Evolutionary conservation across 2,888 invertebrate species (phyloP), one percentile per base, ranked within the genome.

Genomic region (Cephus runcator): DNA sequence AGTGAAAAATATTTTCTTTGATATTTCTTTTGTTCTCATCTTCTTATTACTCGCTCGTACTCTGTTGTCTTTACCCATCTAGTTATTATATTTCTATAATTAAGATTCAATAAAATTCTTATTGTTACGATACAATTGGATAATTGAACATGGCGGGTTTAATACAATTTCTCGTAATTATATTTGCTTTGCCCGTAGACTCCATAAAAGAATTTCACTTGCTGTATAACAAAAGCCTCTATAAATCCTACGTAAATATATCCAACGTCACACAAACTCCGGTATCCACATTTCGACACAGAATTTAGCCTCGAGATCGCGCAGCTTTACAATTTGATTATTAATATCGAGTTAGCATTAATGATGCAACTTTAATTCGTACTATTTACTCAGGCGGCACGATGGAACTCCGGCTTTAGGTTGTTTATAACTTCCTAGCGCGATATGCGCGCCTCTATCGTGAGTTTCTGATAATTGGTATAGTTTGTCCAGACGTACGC

Each of bases 391-490:
- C 71, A 56, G 30, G 12, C 71, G 31, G 30, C 15, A 30, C 71
- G 15, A 31, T 71, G 40, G 71, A 31, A 34, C 30, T 71, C 71
- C 11, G 3, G 15, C 71, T 71, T 15, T 33, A 34, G 31, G 12
- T 71, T 71, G 71, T 30, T 71, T 30, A 71, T 33, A 71, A 71
- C 71, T 71, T 33, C 40, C 40, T 56, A 23, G 40, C 23, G 40
- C 40, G 40, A 56, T 23, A 34, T 15, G 31, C 30, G 71, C 71
- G 71, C 30, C 71, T 71, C 31, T 71, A 71, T 71, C 4, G 69
- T 71, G 80, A 80, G 79, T 80, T 80, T 73, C 56, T 75, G 76
- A 79, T 80, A 80, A 80, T 80, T 80, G 79, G 79, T 76, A 80
- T 79, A 80, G 80, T 80, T 80, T 76, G 68, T 30, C 73, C 78